Evolutionary conservation across 2,797 vertebrate genomes (phyloP), one percentile per base, ranked within the genome.

Genomic region (Helicolenus hilgendorfi): DNA sequence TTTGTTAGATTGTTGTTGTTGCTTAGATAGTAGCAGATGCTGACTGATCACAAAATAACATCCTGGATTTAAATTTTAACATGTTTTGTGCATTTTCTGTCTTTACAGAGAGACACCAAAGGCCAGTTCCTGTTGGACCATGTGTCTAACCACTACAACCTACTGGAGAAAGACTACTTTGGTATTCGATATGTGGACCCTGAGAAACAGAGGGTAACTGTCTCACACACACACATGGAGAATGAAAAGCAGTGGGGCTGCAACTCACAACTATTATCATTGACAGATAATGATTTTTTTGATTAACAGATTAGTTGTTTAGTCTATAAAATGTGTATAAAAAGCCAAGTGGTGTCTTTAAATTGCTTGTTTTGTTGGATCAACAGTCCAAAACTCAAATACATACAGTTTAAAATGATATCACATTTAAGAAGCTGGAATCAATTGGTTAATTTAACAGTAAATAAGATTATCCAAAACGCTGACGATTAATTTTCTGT

Each of bases 131-230:
- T 99, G 71, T 95, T 99, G 91, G 99, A 99, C 92, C 97, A 99
- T 92, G 98, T 99, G 92, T 99, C 98, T 95, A 99, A 99, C 96
- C 98, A 99, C 95, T 99, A 99, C 97, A 99, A 98, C 93, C 97
- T 99, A 73, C 95, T 99, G 88, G 99, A 99, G 96, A 99, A 98
- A 92, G 99, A 99, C 95, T 99, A 99, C 93, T 99, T 99, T 89
- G 99, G 99, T 70, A 98, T 99, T 96, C 98, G 99, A 95, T 99
- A 98, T 68, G 99, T 99, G 96, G 99, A 99, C 81, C 98, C 98
- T 10, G 99, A 99, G 91, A 99, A 99, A 92, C 99, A 99, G 92
- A 98, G 99, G 98, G 99, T 99, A 95, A 93, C 15, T 79, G 64
- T 83, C 31, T 79, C n/a, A 69, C 38, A 41, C 36, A 36, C 18